Base-by-base conservation (phyloP, 2,888 invertebrate genomes). In the Agrotis clavis region DNA sequence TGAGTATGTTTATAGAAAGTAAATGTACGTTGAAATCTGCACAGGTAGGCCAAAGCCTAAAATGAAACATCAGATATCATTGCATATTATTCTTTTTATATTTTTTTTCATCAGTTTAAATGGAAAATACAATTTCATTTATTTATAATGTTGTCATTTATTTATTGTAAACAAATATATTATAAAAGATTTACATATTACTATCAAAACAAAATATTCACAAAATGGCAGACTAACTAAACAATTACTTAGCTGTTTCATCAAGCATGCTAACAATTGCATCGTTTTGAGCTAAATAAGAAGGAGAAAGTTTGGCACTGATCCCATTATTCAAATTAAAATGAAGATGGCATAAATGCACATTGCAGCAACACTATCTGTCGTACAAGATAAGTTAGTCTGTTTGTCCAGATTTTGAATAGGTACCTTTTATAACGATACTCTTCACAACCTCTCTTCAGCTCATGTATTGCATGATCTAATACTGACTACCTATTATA, bases 151-250 rank as follows among this genome's bases (percentile, higher is more conserved):
- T 96, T 96, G 95, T 96, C 95, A 96, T 96, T 96, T 94, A 94
- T 94, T 94, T 96, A 95, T 95, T 95, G 95, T 96, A 96, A 96
- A 96, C 96, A 96, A 96, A 96, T 96, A 96, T 96, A 96, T 96
- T 96, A 96, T 96, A 96, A 96, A 96, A 96, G 96, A 96, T 96
- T 96, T 96, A 96, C 96, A 96, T 96, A 96, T 96, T 95, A 96
- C 95, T 96, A 96, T 96, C 94, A 96, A 96, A 96, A 96, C 96
- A 95, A 96, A 95, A 96, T 96, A 96, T 96, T 96, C 96, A 96
- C 96, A 96, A 96, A 95, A 95, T 96, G 96, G 96, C 96, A 96
- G 96, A 96, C 96, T 96, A 96, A 96, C 96, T 95, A 95, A 96
- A 95, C 94, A 95, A 94, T 94, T 94, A 95, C 94, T 95, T 94